Evolutionary conservation across 2,888 invertebrate species (phyloP).

Genomic region (Prosapia bicincta): DNA sequence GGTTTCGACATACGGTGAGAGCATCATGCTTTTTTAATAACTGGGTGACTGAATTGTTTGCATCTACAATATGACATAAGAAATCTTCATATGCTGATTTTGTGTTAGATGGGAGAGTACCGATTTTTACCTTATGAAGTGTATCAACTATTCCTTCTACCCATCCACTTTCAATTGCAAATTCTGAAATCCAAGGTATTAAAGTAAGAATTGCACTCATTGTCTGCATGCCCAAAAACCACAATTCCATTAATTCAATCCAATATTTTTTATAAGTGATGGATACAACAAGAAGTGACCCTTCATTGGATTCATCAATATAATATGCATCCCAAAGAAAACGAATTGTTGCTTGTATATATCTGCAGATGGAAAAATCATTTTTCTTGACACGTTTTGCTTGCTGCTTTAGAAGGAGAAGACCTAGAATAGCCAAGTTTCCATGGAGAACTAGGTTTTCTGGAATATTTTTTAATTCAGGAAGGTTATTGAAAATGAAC

Average conservation of each 20-base stretch:
- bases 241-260: conserved; percentile 86
- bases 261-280: conserved; percentile 84
- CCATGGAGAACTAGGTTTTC: conserved; percentile 84
- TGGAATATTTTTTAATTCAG: conserved; percentile 76
- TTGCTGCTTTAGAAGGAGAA: conserved; percentile 79
- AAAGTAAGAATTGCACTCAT: conserved; percentile 76
- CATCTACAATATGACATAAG: conserved; percentile 77
- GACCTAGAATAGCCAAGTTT: conserved; percentile 76
- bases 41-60: conserved; percentile 67
- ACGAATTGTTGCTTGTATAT: conserved; percentile 83
- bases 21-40: conserved; percentile 81
- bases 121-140: conserved; percentile 77
- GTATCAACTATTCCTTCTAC: conserved; percentile 82
- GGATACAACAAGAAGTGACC: conserved; percentile 75
- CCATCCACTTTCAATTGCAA: conserved; percentile 93
- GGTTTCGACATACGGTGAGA: conserved; percentile 77
- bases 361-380: conserved; percentile 84
- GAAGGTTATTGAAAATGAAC: conserved; percentile 80
- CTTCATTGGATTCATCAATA: conserved; percentile 83
- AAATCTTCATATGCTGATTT: conserved; percentile 90
- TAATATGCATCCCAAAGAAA: conserved; percentile 92
- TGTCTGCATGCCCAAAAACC: conserved; percentile 94
- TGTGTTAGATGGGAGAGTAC: conserved; percentile 75
- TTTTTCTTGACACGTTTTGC: conserved; percentile 80
- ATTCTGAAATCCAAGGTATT: conserved; percentile 86